Percentiles rank a stretch among this genome's conserved stretches.
These are phyloP conservation scores for Nibea albiflora DNA, from an alignment of 2,113 vertebrate species.

Conservation along the genomic window DNA sequence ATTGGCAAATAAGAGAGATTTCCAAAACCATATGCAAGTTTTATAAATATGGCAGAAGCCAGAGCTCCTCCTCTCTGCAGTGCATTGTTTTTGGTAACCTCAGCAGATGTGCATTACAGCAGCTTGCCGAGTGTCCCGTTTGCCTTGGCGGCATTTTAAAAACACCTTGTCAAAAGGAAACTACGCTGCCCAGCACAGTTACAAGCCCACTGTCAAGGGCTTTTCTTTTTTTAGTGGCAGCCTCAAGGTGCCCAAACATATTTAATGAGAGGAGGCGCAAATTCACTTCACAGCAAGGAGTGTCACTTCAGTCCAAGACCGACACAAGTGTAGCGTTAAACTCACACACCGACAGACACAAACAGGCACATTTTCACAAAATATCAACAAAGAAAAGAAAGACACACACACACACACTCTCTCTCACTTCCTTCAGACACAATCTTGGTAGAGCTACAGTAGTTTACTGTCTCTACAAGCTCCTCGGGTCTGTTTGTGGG, in stretches of 20 bases:
- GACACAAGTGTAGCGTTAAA: constrained; percentile 37
- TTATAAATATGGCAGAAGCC: constrained; percentile 28
- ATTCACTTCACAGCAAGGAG: constrained; percentile 65
- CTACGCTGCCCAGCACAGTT: background rate
- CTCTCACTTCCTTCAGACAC: background rate
- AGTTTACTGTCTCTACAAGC: background rate
- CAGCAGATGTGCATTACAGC: background rate
- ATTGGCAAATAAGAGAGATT: constrained; percentile 20
- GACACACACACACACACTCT: background rate
- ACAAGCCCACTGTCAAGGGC: background rate
- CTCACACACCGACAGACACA: constrained; percentile 18
- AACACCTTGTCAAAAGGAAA: constrained; percentile 6
- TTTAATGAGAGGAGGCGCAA: constrained; percentile 24
- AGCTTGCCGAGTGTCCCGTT: background rate
- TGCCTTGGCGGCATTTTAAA: constrained; percentile 5
- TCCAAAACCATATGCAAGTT: constrained; percentile 16
- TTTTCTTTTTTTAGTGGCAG: background rate
- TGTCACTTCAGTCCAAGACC: constrained; percentile 42
- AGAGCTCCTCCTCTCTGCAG: constrained; percentile 19
- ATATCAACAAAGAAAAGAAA: constrained; percentile 18
- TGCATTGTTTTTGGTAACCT: constrained; percentile 32
- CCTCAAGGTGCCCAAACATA: constrained; percentile 15
- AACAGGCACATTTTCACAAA: constrained; percentile 51
- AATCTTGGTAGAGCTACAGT: constrained; percentile 18
- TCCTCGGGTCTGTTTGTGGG: background rate